Conservation (phyloP, 2,888 invertebrate genomes). For the Ophioninae sp. region DNA sequence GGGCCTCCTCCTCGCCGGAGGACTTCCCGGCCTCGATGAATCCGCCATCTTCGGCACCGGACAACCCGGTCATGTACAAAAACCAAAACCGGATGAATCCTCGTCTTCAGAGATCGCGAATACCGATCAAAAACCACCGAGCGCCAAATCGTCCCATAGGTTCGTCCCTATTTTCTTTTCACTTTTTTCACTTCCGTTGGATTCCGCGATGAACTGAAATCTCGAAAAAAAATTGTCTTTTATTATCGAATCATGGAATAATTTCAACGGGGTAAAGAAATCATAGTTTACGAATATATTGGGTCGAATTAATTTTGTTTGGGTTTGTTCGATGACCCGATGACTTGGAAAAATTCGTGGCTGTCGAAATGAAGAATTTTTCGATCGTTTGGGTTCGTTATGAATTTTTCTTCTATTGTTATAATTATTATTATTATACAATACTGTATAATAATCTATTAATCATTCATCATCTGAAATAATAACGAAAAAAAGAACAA, state of each 20-base stretch:
- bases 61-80: constrained; percentile 12
- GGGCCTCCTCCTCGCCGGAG: constrained; percentile 83
- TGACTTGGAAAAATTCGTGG: neutral
- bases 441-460: neutral
- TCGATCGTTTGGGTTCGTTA: neutral
- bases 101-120: constrained; percentile 10
- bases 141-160: constrained; percentile 62
- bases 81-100: constrained; percentile 48
- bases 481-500: neutral
- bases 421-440: no score
- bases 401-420: no score
- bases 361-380: neutral
- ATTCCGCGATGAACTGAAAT: neutral
- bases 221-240: neutral
- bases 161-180: constrained; percentile 21
- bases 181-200: neutral
- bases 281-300: neutral
- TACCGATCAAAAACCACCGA: constrained; percentile 54
- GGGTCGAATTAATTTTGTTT: no score
- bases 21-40: constrained; percentile 72
- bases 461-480: neutral
- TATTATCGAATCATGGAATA: neutral
- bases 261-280: neutral
- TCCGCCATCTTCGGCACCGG: constrained; percentile 47
- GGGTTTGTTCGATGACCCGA: no score